Percentiles rank a stretch among this genome's conserved stretches.
Conservation (phyloP, 2,888 invertebrate species). For the Stenotaenia linearis region DNA sequence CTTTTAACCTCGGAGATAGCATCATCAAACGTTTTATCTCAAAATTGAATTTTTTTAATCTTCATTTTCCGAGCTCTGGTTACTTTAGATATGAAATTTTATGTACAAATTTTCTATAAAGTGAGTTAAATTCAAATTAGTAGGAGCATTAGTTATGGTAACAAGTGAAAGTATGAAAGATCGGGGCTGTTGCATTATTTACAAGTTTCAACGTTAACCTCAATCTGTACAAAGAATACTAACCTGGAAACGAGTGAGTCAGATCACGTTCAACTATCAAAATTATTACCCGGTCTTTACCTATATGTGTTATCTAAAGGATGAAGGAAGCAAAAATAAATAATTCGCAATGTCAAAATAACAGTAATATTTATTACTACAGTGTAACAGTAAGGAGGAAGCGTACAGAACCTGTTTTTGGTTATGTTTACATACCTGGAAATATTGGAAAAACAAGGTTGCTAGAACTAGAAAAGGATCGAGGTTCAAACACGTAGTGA, state of each 20-base stretch:
- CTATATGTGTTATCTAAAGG: constrained; percentile 9
- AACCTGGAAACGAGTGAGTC: constrained; percentile 16
- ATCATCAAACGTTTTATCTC: neutral
- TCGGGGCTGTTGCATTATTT: neutral
- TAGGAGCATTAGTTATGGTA: neutral
- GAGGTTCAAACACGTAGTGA: neutral
- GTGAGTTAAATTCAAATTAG: neutral
- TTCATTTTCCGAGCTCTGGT: too few relatives aligned
- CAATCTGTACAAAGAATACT: neutral
- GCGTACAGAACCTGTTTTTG: neutral
- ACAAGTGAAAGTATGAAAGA: neutral
- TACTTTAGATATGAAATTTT: neutral
- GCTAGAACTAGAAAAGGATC: neutral
- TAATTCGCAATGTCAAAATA: neutral
- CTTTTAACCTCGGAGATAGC: neutral
- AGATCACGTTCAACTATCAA: constrained; percentile 24
- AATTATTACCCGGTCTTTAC: constrained; percentile 21
- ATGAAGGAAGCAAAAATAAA: constrained; percentile 11
- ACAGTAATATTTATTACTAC: neutral
- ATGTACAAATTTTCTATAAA: too few relatives aligned
- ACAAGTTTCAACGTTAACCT: neutral
- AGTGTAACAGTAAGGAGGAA: neutral
- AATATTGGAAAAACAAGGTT: neutral
- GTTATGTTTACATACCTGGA: neutral
- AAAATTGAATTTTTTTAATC: neutral